A percentile compares a stretch with the other conserved stretches of the same genome.
Evolutionary conservation across 23 tunicate species (phyloP).

Genomic region (Ciona savignyi): DNA sequence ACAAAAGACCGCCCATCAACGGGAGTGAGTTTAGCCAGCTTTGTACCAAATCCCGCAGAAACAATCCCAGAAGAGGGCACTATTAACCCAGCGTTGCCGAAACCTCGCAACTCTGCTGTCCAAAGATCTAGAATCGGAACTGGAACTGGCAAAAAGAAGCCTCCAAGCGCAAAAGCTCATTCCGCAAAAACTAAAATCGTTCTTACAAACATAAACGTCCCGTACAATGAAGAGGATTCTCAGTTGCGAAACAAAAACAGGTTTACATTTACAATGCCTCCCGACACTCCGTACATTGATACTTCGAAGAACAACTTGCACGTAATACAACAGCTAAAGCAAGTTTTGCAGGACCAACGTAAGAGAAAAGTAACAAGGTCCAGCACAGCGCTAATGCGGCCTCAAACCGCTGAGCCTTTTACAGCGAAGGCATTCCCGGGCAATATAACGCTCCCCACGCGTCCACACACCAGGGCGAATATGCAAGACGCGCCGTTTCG

Average conservation of each 20-base stretch:
- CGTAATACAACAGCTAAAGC: slow-evolving; percentile 51
- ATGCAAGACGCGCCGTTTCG: neutral
- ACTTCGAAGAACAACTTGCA: slow-evolving; percentile 18
- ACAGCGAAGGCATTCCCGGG: neutral
- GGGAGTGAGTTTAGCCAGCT: neutral
- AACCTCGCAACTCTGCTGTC: neutral
- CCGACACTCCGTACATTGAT: slow-evolving; percentile 13
- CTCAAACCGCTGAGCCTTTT: slow-evolving; percentile 6
- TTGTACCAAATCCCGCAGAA: neutral
- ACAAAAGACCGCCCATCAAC: neutral
- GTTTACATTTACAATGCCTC: neutral
- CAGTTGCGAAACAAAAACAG: neutral
- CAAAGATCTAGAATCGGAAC: neutral
- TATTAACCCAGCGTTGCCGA: neutral
- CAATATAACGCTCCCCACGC: neutral
- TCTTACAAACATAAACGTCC: slow-evolving; percentile 21
- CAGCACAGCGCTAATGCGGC: slow-evolving; percentile 33
- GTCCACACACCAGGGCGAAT: slow-evolving; percentile 25
- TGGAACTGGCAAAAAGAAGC: slow-evolving; percentile 7
- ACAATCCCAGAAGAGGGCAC: neutral
- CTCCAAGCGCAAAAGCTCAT: slow-evolving; percentile 14
- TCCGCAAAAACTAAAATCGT: slow-evolving; percentile 6
- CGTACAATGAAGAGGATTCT: slow-evolving; percentile 9
- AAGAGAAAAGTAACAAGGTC: slow-evolving; percentile 54
- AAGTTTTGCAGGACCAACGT: slow-evolving; percentile 49